Evolutionary conservation across 2,797 vertebrate genomes (phyloP).

Genomic region (Schizopygopsis malacanthus): DNA sequence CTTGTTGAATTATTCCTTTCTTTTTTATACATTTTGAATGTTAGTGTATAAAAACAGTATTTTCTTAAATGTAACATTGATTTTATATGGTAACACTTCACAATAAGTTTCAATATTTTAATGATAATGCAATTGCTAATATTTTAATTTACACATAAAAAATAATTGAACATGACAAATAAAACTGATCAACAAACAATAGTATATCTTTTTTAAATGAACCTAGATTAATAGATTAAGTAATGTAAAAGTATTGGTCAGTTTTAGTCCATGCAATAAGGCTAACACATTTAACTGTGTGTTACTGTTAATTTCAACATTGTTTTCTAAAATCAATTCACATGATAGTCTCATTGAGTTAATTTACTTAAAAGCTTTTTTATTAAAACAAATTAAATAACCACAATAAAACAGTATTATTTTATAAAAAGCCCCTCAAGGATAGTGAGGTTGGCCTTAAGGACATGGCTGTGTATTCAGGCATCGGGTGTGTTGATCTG

Average conservation of each 20-base stretch:
- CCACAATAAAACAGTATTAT: background rate
- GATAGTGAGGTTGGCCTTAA: background rate
- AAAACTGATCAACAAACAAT: background rate
- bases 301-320: background rate
- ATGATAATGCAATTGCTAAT: background rate
- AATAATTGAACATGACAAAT: too few species aligned
- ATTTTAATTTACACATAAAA: background rate
- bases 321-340: background rate
- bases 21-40: background rate
- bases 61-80: background rate
- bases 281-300: background rate
- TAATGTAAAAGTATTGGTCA: background rate
- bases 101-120: background rate
- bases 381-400: background rate
- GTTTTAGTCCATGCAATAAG: background rate
- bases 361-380: background rate
- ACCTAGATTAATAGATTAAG: background rate
- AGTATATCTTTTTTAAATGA: background rate
- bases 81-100: background rate
- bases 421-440: background rate
- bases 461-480: slow-evolving; percentile 12
- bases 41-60: background rate
- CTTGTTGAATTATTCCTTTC: background rate
- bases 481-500: background rate
- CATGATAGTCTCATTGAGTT: background rate